Base-by-base conservation (phyloP, 2,797 vertebrate genomes). In the Dryobates pubescens region DNA sequence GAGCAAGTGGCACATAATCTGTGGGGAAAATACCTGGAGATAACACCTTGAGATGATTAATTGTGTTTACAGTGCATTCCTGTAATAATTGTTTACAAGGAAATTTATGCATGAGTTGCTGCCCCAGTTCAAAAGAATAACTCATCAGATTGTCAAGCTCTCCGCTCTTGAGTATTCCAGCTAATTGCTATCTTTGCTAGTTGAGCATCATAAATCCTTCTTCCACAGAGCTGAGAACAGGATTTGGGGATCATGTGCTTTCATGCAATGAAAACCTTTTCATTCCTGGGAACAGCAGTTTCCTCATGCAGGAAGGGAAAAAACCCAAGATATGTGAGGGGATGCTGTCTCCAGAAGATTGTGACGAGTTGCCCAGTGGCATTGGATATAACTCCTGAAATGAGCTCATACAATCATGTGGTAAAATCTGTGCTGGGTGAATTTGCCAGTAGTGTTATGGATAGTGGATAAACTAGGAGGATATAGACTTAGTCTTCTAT, bases 41-140 rank as follows among this genome's bases (percentile, higher is more conserved):
- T 96, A 97, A 97, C 94, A 95, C 90, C 95, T 94, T 96, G 94
- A 94, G 89, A 96, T 96, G 92, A 96, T 96, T 96, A 96, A 97
- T 97, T 96, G 94, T 96, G 92, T 96, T 97, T 96, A 95, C 91
- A 92, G 94, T 93, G 94, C 88, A 95, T 95, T 95, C 89, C 83
- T 96, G 88, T 94, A 97, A 95, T 96, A 96, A 96, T 96, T 97
- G 87, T 97, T 97, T 96, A 96, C 85, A 96, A 95, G 92, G 92
- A 95, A 89, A 94, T 96, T 96, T 96, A 96, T 95, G 94, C 88
- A 96, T 96, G 92, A 96, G 93, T 95, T 94, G 88, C 84, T 96
- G 89, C 93, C 90, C 91, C 94, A 86, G 90, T 96, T 96, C 93
- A 97, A 96, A 96, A 95, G 93, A 96, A 93, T 96, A 96, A 96